phyloP scores from a whole-genome alignment of 2,888 invertebrate genomes.

The Actias luna region DNA sequence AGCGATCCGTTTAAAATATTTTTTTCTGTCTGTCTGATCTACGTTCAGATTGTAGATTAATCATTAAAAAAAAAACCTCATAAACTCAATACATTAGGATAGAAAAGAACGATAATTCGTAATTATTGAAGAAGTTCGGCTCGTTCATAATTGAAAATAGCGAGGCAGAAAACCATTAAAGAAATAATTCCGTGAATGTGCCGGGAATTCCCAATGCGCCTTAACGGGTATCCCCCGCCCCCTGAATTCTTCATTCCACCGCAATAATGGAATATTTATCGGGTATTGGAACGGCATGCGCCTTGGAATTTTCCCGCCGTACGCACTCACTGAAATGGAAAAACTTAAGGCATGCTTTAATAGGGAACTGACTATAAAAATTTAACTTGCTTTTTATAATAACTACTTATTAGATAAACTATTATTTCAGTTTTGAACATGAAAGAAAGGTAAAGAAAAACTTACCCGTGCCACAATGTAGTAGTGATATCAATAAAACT shows the following conservation, averaged over 20 bases:
- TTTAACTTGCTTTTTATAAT: too few relatives aligned
- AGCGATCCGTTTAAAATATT: too few relatives aligned
- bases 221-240: background rate
- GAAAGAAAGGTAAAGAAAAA: too few relatives aligned
- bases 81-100: too few relatives aligned
- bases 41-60: too few relatives aligned
- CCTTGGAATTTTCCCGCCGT: background rate
- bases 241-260: slow-evolving; percentile 6
- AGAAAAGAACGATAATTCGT: too few relatives aligned
- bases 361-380: background rate
- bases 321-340: background rate
- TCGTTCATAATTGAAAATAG: background rate
- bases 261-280: slow-evolving; percentile 11
- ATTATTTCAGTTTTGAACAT: too few relatives aligned
- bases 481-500: too few relatives aligned
- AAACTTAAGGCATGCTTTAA: background rate
- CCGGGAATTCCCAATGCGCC: slow-evolving; percentile 1
- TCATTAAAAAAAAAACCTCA: too few relatives aligned
- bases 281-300: slow-evolving; percentile 1
- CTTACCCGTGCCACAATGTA: too few relatives aligned
- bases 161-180: background rate
- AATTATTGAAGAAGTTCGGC: background rate
- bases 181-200: slow-evolving; percentile 1
- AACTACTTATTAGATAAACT: too few relatives aligned
- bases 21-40: too few relatives aligned